Evolutionary conservation across 2,113 vertebrate genomes (phyloP), one percentile per base, ranked within the genome.

Genomic region (Pyrgilauda ruficollis): DNA sequence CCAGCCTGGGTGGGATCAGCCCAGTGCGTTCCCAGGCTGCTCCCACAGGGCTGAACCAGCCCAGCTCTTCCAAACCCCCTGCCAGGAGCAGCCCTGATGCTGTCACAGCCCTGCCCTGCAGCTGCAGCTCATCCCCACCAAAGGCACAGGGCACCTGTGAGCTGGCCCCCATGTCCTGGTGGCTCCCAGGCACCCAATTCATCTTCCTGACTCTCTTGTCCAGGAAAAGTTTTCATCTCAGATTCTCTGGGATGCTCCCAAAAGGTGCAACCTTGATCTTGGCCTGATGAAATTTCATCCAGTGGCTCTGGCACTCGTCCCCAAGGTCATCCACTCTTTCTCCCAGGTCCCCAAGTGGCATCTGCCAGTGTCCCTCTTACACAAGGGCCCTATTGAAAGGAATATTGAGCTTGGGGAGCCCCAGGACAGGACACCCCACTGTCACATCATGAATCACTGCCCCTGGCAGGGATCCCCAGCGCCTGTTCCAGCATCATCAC

Each of bases 401-500:
- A 56, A 63, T 55, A 14, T 2, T 5, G 79, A 62, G 59, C 15
- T 8, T 30, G 49, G 73, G 43, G 31, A 84, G 27, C 35, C 12
- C 64, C n/a, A 11, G 83, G 14, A 62, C 0, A 1, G 62, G 44
- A 39, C 49, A 55, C 16, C 1, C 8, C 1, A 0, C 11, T 58
- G 52, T 33, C 77, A n/a, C 46, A 14, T 16, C 64, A 7, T 3
- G 8, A 2, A 26, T 68, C 67, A 7, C 2, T 12, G 6, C 5
- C 27, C 35, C 44, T 35, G 72, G 41, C 39, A 28, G 50, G 39
- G 67, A 24, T 44, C 44, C 70, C 56, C 69, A 6, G 30, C 0
- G 18, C 37, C n/a, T 8, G 0, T 17, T 20, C 16, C 72, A 17
- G 14, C 0, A 0, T 9, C 6, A 2, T 13, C 66, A 2, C 72